These are phyloP conservation scores for Bombyx mandarina DNA, from an alignment of 1,140 invertebrate species.

Conservation along the genomic window DNA sequence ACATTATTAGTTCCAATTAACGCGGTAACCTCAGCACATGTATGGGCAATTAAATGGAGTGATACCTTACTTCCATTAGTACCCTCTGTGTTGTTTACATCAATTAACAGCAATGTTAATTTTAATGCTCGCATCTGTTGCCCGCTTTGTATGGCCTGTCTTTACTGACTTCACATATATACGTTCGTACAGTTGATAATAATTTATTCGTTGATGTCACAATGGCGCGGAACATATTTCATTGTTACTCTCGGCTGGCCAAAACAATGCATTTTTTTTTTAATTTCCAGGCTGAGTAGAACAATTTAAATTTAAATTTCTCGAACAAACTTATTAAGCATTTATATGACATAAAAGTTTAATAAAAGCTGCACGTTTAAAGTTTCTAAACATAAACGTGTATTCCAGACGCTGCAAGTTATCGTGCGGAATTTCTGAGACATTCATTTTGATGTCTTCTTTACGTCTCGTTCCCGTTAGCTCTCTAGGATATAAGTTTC, in stretches of 20 bases:
- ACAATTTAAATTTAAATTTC: too few species aligned
- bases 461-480: too few species aligned
- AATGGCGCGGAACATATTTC: background rate
- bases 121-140: conserved; percentile 13
- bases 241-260: too few species aligned
- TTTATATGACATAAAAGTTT: background rate
- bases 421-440: too few species aligned
- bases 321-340: too few species aligned
- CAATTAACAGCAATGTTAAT: conserved; percentile 53
- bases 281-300: too few species aligned
- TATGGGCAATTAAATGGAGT: conserved; percentile 64
- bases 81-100: conserved; percentile 53
- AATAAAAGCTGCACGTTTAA: too few species aligned
- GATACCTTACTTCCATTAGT: conserved; percentile 65
- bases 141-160: conserved; percentile 16
- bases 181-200: conserved; percentile 3
- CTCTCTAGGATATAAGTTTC: too few species aligned
- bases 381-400: too few species aligned
- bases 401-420: too few species aligned
- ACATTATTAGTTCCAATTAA: conserved; percentile 64
- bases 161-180: conserved; percentile 13
- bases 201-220: conserved; percentile 6
- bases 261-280: too few species aligned
- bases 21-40: conserved; percentile 57
- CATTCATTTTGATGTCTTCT: too few species aligned